phyloP scores from a whole-genome alignment of 1,140 invertebrate genomes.

The Thaumetopoea pityocampa region DNA sequence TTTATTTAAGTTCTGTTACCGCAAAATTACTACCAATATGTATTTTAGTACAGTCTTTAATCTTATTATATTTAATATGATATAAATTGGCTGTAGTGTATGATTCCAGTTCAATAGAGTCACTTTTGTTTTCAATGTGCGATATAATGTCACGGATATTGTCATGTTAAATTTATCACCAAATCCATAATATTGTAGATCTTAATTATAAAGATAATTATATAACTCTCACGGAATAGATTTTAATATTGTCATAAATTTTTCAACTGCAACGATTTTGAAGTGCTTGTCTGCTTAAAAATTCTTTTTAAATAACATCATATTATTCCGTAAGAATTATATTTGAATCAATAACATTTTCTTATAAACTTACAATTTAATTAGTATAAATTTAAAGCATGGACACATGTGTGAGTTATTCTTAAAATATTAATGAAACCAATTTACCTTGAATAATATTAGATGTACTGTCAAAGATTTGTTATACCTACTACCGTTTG shows the following conservation, averaged over 20 bases:
- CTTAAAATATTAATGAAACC: conserved; percentile 48
- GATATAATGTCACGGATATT: conserved; percentile 17
- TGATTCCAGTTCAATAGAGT: conserved; percentile 4
- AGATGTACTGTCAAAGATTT: conserved; percentile 13
- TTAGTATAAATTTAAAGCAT: conserved; percentile 39
- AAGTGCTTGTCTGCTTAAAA: background rate
- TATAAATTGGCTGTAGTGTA: background rate
- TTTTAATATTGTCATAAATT: background rate
- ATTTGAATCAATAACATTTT: conserved; percentile 9
- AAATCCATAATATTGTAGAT: conserved; percentile 20
- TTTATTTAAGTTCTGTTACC: too few species aligned
- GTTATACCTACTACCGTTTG: too few species aligned
- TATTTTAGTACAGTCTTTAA: too few species aligned
- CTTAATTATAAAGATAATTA: conserved; percentile 8
- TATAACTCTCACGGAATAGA: conserved; percentile 2
- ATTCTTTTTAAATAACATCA: background rate
- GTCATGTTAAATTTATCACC: conserved; percentile 26
- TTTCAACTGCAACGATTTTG: background rate
- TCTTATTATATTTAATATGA: too few species aligned
- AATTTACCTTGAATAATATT: conserved; percentile 30
- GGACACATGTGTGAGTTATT: conserved; percentile 29
- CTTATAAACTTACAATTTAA: background rate
- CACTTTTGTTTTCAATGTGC: conserved; percentile 5
- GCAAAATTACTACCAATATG: too few species aligned
- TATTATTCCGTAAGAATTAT: conserved; percentile 1